These are phyloP conservation scores for Tenebrosternarchus preto DNA, from an alignment of 2,113 vertebrate genomes.

Conservation along the genomic window DNA sequence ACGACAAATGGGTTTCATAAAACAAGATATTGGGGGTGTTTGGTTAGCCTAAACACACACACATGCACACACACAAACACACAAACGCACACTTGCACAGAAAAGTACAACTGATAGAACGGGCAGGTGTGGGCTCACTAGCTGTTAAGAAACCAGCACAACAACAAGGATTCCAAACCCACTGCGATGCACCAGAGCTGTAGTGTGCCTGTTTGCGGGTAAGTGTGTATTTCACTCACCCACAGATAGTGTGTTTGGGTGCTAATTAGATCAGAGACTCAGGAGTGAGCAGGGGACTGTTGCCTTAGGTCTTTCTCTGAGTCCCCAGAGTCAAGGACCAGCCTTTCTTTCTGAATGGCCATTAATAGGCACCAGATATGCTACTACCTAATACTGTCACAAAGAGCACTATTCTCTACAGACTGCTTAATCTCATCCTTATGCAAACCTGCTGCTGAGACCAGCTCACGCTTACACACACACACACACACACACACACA, in stretches of 20 bases:
- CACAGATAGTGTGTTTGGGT: not conserved
- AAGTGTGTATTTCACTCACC: not conserved
- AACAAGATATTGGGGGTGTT: no score
- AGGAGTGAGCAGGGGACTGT: not conserved
- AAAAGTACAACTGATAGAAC: not conserved
- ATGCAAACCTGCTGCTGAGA: not conserved
- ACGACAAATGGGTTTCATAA: not conserved
- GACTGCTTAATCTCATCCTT: slow-evolving; percentile 21
- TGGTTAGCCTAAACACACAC: no score
- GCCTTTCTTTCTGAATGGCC: not conserved
- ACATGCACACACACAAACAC: not conserved
- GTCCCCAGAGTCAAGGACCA: slow-evolving; percentile 19
- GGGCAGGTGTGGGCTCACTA: slow-evolving; percentile 21
- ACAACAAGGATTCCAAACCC: not conserved
- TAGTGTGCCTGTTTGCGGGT: not conserved
- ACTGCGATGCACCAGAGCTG: not conserved
- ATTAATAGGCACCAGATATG: slow-evolving; percentile 5
- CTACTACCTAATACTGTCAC: slow-evolving; percentile 2
- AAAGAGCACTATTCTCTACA: not conserved
- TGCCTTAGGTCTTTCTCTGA: slow-evolving; percentile 2
- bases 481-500: slow-evolving; percentile 1
- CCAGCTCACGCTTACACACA: not conserved
- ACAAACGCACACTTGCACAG: not conserved
- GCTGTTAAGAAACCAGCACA: not conserved
- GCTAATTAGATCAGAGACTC: slow-evolving; percentile 31